Evolutionary conservation across 2,888 invertebrate species (phyloP).

Genomic region (Erebia palarica): DNA sequence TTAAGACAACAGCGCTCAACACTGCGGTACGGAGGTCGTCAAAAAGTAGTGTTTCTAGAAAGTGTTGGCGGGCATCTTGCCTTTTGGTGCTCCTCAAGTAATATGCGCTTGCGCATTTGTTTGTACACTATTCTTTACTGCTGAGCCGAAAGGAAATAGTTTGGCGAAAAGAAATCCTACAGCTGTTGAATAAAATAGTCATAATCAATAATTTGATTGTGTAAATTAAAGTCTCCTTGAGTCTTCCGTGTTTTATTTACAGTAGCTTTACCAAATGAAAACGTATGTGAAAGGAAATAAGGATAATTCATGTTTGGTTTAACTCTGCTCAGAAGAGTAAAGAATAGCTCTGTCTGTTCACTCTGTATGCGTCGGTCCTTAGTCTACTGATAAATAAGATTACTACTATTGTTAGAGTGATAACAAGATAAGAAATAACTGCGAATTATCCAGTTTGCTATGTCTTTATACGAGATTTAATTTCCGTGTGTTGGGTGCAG

Average conservation of each 20-base stretch:
- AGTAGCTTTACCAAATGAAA: too few species aligned
- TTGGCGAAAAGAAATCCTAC: conserved; percentile 86
- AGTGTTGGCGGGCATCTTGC: conserved; percentile 82
- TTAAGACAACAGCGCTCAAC: too few species aligned
- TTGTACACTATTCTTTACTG: conserved; percentile 85
- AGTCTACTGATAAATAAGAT: not conserved
- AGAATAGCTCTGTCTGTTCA: too few species aligned
- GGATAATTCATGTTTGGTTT: too few species aligned
- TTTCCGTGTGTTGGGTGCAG: not conserved
- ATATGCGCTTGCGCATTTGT: conserved; percentile 74
- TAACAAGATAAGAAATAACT: not conserved
- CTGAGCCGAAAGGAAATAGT: conserved; percentile 91
- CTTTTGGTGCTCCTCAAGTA: conserved; percentile 84
- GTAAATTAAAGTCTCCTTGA: not conserved
- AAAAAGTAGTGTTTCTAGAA: conserved; percentile 37
- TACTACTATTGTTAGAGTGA: not conserved
- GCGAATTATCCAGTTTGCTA: not conserved
- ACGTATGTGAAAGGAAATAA: too few species aligned
- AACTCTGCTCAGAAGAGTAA: too few species aligned
- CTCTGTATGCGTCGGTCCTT: too few species aligned
- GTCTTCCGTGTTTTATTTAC: too few species aligned
- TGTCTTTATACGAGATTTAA: not conserved
- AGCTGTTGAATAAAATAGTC: conserved; percentile 60
- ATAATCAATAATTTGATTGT: not conserved
- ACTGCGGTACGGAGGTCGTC: too few species aligned